phyloP scores from a whole-genome alignment of 2,113 vertebrate species.

The Dicerorhinus sumatrensis region DNA sequence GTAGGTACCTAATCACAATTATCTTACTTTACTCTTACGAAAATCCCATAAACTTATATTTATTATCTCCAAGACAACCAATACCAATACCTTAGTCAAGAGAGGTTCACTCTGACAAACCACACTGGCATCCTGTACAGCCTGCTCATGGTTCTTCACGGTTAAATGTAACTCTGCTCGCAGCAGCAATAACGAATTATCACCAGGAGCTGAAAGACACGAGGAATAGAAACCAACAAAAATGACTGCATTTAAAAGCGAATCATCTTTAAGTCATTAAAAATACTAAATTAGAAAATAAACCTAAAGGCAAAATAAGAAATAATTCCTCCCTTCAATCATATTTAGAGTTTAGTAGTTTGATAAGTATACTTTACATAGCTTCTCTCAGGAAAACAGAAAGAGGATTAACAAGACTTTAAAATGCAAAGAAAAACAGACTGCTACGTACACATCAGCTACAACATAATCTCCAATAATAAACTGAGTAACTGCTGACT shows the following conservation, averaged over 20 bases:
- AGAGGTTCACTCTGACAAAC: slow-evolving; percentile 90
- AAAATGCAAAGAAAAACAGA: background rate
- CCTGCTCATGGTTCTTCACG: slow-evolving; percentile 92
- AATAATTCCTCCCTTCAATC: background rate
- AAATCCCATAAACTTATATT: background rate
- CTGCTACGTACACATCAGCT: background rate
- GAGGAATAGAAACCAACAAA: background rate
- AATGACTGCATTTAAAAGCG: background rate
- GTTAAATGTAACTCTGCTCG: slow-evolving; percentile 90
- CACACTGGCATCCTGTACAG: slow-evolving; percentile 88
- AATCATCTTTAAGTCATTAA: background rate
- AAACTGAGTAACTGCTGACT: background rate
- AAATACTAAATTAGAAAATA: background rate
- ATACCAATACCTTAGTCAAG: slow-evolving; percentile 89
- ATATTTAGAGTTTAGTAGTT: background rate
- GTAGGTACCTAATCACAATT: background rate
- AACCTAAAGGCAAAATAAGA: slow-evolving; percentile 1
- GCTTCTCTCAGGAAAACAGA: slow-evolving; percentile 5
- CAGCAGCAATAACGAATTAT: slow-evolving; percentile 89
- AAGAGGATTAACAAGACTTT: background rate
- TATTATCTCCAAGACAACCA: background rate
- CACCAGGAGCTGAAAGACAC: slow-evolving; percentile 88
- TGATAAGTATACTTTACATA: background rate
- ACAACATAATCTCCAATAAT: background rate
- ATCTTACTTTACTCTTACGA: background rate